Conservation (phyloP, 2,113 vertebrate species). For the Scartelaos histophorus region DNA sequence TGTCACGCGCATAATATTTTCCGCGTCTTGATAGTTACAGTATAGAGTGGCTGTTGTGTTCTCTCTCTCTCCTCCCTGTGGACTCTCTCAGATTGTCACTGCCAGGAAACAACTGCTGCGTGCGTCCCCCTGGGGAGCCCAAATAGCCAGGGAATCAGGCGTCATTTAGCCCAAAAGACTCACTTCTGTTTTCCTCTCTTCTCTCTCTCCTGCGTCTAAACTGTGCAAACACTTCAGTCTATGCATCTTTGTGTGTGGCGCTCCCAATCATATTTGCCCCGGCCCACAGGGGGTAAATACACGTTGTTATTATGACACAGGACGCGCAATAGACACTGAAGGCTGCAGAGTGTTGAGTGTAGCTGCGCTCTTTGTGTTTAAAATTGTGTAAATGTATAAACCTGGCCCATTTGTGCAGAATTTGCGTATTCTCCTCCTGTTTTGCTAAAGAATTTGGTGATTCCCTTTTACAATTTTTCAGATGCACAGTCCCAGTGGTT, state of each 20-base stretch:
- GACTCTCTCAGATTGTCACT: conserved; percentile 75
- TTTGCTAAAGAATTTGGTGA: too few species aligned
- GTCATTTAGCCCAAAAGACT: conserved; percentile 79
- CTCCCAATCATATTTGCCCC: conserved; percentile 36
- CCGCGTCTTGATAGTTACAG: not conserved
- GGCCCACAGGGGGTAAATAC: conserved; percentile 1
- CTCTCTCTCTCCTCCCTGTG: conserved; percentile 60
- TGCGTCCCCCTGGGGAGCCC: conserved; percentile 69
- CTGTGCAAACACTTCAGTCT: conserved; percentile 44
- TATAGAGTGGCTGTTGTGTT: conserved; percentile 30
- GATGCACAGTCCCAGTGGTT: too few species aligned
- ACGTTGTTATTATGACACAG: not conserved
- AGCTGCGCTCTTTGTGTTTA: not conserved
- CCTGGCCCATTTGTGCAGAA: too few species aligned
- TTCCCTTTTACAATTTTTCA: too few species aligned
- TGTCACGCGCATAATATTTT: not conserved
- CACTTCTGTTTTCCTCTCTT: conserved; percentile 56
- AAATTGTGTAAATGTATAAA: too few species aligned
- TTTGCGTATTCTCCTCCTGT: too few species aligned
- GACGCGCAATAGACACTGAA: not conserved
- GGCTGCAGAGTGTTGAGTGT: not conserved
- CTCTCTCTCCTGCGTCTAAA: conserved; percentile 29
- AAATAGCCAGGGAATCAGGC: conserved; percentile 80
- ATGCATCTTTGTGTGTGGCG: conserved; percentile 32
- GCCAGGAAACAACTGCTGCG: conserved; percentile 67